Conservation (phyloP, 2,113 vertebrate species). For the Tragulus kanchil region DNA sequence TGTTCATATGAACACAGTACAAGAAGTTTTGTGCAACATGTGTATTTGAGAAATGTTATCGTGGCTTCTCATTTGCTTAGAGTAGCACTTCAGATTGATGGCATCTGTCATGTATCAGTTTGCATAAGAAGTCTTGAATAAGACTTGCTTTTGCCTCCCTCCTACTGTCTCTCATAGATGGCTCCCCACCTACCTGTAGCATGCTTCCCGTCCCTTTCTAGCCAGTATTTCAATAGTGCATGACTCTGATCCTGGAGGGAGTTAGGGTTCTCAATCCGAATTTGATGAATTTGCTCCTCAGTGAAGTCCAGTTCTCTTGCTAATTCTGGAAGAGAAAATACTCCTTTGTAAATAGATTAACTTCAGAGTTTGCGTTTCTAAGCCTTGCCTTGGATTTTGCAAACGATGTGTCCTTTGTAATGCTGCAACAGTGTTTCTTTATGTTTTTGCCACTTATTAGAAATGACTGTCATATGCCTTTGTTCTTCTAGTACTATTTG, state of each 20-base stretch:
- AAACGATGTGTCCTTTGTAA: background rate
- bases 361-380: background rate
- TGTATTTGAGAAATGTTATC: background rate
- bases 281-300: slow-evolving; percentile 95
- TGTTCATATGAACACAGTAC: background rate
- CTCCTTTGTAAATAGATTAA: slow-evolving; percentile 3
- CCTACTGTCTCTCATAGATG: rapidly evolving
- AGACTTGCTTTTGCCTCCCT: background rate
- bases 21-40: background rate
- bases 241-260: slow-evolving; percentile 98
- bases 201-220: slow-evolving; percentile 93
- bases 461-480: background rate
- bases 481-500: background rate
- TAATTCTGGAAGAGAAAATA: slow-evolving; percentile 90
- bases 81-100: background rate
- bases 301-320: slow-evolving; percentile 96
- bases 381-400: background rate
- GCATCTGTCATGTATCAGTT: background rate
- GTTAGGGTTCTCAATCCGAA: slow-evolving; percentile 96
- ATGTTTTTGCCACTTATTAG: background rate
- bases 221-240: slow-evolving; percentile 95
- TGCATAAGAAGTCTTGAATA: background rate
- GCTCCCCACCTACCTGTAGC: slow-evolving; percentile 90
- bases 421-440: background rate
- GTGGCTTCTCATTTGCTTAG: background rate